Conservation (phyloP, 1,140 invertebrate genomes). For the Drosophila pruinosa region DNA sequence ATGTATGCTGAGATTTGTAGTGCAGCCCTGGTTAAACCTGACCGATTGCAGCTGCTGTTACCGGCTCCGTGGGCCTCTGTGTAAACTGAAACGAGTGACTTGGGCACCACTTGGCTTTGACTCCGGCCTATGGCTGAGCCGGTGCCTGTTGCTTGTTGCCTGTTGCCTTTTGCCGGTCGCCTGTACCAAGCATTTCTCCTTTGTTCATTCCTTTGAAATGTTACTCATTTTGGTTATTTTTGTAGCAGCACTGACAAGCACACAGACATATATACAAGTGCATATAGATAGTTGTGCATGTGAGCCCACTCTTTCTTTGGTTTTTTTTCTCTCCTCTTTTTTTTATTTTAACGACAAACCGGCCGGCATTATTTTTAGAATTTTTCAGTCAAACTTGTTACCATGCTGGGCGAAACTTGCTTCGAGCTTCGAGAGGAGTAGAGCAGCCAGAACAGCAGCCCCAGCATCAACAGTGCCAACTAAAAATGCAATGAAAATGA, state of each 20-base stretch:
- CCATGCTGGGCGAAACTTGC: conserved; percentile 70
- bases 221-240: conserved; percentile 76
- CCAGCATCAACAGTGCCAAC: conserved; percentile 35
- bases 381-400: conserved; percentile 78
- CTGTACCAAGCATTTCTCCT: conserved; percentile 45
- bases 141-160: conserved; percentile 2
- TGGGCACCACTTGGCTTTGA: conserved; percentile 60
- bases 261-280: conserved; percentile 11
- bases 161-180: conserved; percentile 18
- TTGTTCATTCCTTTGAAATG: conserved; percentile 68
- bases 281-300: conserved; percentile 49
- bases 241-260: conserved; percentile 31
- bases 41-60: conserved; percentile 41
- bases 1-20: neutral
- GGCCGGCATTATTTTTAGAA: conserved; percentile 79
- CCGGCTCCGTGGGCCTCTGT: conserved; percentile 17
- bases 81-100: conserved; percentile 67
- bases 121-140: conserved; percentile 26
- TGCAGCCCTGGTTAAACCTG: conserved; percentile 38
- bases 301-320: conserved; percentile 55
- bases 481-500: conserved; percentile 73
- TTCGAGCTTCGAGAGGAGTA: conserved; percentile 20
- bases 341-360: conserved; percentile 72
- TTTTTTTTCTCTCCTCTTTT: conserved; percentile 42
- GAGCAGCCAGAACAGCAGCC: conserved; percentile 12